Evolutionary conservation across 2,113 vertebrate species (phyloP).

Genomic region (Rousettus leschenaultii): DNA sequence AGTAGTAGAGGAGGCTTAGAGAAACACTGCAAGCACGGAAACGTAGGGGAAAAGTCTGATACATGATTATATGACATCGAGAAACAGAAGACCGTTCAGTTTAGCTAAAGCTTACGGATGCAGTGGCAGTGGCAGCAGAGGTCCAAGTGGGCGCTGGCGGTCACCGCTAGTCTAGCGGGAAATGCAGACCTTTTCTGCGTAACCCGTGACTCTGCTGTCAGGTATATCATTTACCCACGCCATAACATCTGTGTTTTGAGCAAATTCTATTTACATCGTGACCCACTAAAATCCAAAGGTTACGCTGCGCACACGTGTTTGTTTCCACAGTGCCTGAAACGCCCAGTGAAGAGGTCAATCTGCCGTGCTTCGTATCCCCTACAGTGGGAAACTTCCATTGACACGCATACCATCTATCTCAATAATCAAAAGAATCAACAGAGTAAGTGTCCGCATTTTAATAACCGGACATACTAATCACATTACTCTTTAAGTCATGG

Average conservation of each 20-base stretch:
- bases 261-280: not conserved
- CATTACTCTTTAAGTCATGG: not conserved
- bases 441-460: not conserved
- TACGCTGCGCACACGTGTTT: not conserved
- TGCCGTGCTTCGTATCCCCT: not conserved
- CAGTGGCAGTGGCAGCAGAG: not conserved
- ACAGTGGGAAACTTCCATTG: not conserved
- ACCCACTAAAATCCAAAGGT: not conserved
- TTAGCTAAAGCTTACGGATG: not conserved
- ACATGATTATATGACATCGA: not conserved
- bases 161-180: not conserved
- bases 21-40: not conserved
- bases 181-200: not conserved
- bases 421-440: not conserved
- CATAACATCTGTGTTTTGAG: not conserved
- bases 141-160: not conserved
- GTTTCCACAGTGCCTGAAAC: not conserved
- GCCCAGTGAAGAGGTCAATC: not conserved
- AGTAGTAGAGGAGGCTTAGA: not conserved
- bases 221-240: not conserved
- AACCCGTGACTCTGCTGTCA: not conserved
- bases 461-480: not conserved
- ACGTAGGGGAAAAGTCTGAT: not conserved
- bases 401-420: not conserved
- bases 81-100: not conserved